Conservation (phyloP, 2,113 vertebrate genomes). For the Tragulus kanchil region DNA sequence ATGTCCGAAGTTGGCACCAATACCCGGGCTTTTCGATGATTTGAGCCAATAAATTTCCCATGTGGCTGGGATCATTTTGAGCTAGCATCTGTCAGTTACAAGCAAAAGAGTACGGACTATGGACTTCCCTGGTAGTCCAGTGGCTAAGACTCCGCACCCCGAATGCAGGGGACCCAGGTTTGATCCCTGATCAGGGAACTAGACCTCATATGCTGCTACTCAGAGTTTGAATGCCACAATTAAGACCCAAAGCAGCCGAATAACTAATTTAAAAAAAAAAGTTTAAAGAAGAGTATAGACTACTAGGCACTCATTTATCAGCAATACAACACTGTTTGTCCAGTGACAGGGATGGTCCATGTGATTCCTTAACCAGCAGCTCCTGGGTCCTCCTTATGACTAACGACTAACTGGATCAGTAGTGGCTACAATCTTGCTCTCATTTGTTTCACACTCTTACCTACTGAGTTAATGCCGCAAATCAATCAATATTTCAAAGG, state of each 20-base stretch:
- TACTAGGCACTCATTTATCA: accelerated
- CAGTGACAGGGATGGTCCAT: accelerated
- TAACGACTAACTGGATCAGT: accelerated
- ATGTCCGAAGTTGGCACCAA: not conserved
- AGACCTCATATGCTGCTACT: not conserved
- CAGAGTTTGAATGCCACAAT: not conserved
- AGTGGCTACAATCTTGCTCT: not conserved
- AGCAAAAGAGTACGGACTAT: too few relatives aligned
- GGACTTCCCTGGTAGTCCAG: not conserved
- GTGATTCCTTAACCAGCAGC: not conserved
- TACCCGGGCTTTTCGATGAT: not conserved
- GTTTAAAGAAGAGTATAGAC: too few relatives aligned
- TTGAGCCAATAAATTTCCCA: not conserved
- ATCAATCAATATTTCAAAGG: not conserved
- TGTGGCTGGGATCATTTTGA: not conserved
- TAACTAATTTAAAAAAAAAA: not conserved
- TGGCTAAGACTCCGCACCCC: not conserved
- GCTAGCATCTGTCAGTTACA: not conserved
- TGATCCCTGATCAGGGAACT: not conserved
- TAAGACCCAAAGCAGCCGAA: not conserved
- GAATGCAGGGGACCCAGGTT: not conserved
- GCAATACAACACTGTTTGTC: accelerated
- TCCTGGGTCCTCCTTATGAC: not conserved
- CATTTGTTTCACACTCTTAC: not conserved
- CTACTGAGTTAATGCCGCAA: not conserved